These are phyloP conservation scores for Papilio dardanus DNA, from an alignment of 1,140 invertebrate genomes.

Conservation along the genomic window DNA sequence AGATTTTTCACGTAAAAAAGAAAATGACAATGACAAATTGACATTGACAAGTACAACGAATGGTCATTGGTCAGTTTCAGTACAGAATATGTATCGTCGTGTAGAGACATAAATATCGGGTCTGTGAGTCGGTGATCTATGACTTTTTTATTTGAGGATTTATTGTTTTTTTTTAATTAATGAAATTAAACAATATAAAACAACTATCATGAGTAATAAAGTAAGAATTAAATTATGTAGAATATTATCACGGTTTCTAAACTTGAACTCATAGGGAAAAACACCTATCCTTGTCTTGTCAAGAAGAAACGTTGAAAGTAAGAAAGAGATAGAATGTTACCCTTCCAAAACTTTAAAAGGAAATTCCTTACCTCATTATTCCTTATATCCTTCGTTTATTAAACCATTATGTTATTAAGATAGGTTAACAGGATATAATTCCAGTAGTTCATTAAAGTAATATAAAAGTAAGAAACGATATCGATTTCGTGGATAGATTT, in stretches of 20 bases:
- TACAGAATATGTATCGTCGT: slow-evolving; percentile 1
- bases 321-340: slow-evolving; percentile 12
- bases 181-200: neutral
- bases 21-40: neutral
- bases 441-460: neutral
- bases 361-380: too few species aligned
- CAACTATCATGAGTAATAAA: neutral
- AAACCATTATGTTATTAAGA: too few species aligned
- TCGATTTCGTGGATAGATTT: neutral
- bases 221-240: neutral
- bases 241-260: neutral
- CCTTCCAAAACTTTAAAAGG: neutral
- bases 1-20: neutral
- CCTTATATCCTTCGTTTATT: too few species aligned
- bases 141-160: neutral
- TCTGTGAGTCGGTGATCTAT: neutral
- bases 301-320: neutral
- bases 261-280: neutral
- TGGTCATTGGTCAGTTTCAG: neutral
- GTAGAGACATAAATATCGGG: neutral
- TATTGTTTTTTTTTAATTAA: neutral
- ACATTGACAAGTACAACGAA: neutral
- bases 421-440: neutral
- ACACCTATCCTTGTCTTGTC: neutral
- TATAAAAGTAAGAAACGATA: neutral